These are phyloP conservation scores for Aeoliscus strigatus DNA, from an alignment of 2,797 vertebrate genomes.

Conservation along the genomic window DNA sequence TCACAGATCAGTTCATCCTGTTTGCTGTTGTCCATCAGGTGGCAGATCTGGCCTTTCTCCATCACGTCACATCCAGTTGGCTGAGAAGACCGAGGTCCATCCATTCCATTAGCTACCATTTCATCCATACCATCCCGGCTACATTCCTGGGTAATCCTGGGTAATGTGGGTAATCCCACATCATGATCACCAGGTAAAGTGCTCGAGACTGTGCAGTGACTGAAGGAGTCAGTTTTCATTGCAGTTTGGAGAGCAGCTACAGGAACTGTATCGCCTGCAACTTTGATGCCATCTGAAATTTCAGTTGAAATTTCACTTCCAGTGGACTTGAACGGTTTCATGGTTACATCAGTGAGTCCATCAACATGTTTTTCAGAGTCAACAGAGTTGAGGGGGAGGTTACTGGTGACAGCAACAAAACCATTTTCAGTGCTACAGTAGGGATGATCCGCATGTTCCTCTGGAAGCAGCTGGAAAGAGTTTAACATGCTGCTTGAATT, in stretches of 20 bases:
- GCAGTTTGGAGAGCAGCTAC: conserved; percentile 14
- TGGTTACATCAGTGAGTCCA: conserved; percentile 35
- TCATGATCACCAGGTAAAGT: conserved; percentile 14
- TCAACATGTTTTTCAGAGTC: conserved; percentile 9
- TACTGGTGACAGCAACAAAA: background rate
- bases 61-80: conserved; percentile 8
- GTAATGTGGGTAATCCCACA: background rate
- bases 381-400: conserved; percentile 5
- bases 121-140: conserved; percentile 10
- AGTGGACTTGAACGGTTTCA: conserved; percentile 53
- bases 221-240: background rate
- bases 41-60: conserved; percentile 4
- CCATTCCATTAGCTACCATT: conserved; percentile 2
- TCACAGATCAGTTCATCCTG: conserved; percentile 10
- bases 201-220: conserved; percentile 15
- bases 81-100: too few species aligned
- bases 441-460: conserved; percentile 52
- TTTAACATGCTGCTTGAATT: conserved; percentile 14
- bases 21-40: background rate
- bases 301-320: conserved; percentile 64
- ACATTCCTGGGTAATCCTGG: conserved; percentile 9
- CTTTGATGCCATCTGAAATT: conserved; percentile 25
- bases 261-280: conserved; percentile 34
- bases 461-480: conserved; percentile 2
- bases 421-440: conserved; percentile 35